Percentiles rank a stretch among this genome's conserved stretches.
phyloP scores from a whole-genome alignment of 2,888 invertebrate species.

The Rhagonycha fulva region DNA sequence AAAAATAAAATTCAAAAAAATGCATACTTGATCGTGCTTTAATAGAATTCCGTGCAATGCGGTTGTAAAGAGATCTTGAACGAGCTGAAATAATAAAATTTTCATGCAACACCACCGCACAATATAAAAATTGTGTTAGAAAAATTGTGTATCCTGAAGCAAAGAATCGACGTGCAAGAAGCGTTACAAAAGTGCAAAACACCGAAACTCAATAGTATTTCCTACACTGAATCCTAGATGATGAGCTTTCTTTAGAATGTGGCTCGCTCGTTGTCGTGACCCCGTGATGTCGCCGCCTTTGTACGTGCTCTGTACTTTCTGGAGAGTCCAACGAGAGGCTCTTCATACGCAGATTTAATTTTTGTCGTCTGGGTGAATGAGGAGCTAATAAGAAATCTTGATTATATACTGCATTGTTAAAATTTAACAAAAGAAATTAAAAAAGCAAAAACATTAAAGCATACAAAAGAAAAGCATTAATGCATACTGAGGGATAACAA shows the following conservation, averaged over 20 bases:
- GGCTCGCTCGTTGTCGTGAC: constrained; percentile 51
- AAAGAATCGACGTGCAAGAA: background rate
- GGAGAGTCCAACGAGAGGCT: constrained; percentile 96
- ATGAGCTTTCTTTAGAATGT: constrained; percentile 61
- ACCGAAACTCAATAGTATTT: constrained; percentile 34
- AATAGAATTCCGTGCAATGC: constrained; percentile 47
- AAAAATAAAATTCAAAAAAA: constrained; percentile 8
- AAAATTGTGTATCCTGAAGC: background rate
- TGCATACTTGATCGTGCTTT: constrained; percentile 55
- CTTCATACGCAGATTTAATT: constrained; percentile 97
- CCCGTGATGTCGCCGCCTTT: constrained; percentile 67
- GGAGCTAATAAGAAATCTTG: constrained; percentile 66
- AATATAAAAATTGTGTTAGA: background rate
- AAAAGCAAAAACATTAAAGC: constrained; percentile 41
- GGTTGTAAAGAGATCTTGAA: constrained; percentile 47
- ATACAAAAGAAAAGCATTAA: constrained; percentile 17
- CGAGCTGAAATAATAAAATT: constrained; percentile 39
- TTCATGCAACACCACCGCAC: background rate
- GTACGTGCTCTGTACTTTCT: constrained; percentile 84
- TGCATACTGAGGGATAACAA: constrained; percentile 27
- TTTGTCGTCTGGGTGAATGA: constrained; percentile 93
- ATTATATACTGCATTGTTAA: constrained; percentile 11
- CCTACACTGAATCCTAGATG: constrained; percentile 66
- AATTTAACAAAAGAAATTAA: constrained; percentile 33
- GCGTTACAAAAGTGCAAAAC: constrained; percentile 13